Conservation (phyloP, 2,888 invertebrate genomes). For the Oscheius sp. region DNA sequence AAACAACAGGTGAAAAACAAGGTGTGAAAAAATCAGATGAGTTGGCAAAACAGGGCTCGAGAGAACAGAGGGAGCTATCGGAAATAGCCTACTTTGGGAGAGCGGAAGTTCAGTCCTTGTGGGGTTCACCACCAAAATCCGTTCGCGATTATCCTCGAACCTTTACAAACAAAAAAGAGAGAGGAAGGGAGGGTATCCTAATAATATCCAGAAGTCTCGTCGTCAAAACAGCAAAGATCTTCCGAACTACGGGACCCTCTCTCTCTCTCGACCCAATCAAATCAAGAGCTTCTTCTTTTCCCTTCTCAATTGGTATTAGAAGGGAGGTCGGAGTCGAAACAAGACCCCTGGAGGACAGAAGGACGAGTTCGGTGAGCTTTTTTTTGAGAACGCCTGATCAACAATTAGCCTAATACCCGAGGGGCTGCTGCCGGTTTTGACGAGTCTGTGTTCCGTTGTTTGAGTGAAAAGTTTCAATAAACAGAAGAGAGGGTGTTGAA, state of each 20-base stretch:
- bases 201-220: neutral
- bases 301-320: too few species aligned
- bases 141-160: too few species aligned
- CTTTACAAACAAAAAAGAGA: neutral
- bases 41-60: neutral
- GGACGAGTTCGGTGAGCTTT: neutral
- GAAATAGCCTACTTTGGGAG: constrained; percentile 11
- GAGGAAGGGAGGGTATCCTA: neutral
- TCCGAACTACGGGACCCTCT: neutral
- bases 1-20: constrained; percentile 2
- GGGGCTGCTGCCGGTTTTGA: neutral
- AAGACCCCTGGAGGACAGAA: neutral
- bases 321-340: too few species aligned
- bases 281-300: neutral
- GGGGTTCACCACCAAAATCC: too few species aligned
- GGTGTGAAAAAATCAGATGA: neutral
- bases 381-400: constrained; percentile 12
- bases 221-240: constrained; percentile 19
- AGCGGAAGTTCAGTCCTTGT: neutral
- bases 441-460: neutral
- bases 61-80: neutral
- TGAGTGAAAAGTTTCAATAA: neutral
- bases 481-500: neutral
- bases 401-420: constrained; percentile 29
- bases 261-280: constrained; percentile 13